Conservation (phyloP, 2,113 vertebrate species). For the Paedocypris sp. region DNA sequence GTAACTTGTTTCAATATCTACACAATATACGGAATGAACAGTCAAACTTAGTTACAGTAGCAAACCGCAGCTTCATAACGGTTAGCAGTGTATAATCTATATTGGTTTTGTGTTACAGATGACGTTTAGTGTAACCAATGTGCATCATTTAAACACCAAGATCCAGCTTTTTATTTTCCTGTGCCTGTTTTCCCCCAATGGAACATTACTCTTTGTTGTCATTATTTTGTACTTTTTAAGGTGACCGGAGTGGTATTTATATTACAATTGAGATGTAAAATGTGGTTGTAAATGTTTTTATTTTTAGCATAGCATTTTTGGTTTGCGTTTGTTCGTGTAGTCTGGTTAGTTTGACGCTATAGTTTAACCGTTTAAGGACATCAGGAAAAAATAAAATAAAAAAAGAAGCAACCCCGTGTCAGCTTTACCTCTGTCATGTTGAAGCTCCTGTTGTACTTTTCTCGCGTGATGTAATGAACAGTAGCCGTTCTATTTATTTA, state of each 20-base stretch:
- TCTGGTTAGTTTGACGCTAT: slow-evolving; percentile 51
- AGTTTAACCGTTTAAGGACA: slow-evolving; percentile 56
- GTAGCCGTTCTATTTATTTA: slow-evolving; percentile 62
- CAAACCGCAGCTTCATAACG: slow-evolving; percentile 66
- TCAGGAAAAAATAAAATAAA: slow-evolving; percentile 38
- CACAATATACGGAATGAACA: slow-evolving; percentile 72
- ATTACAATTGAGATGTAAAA: slow-evolving; percentile 63
- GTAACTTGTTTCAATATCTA: slow-evolving; percentile 68
- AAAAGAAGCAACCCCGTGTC: slow-evolving; percentile 37
- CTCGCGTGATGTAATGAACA: slow-evolving; percentile 54
- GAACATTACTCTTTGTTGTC: slow-evolving; percentile 41
- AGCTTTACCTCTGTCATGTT: slow-evolving; percentile 40
- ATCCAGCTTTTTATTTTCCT: slow-evolving; percentile 61
- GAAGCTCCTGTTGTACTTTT: slow-evolving; percentile 56
- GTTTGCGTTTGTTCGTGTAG: slow-evolving; percentile 52
- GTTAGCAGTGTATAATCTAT: slow-evolving; percentile 67
- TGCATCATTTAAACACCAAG: slow-evolving; percentile 65
- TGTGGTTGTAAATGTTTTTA: slow-evolving; percentile 67
- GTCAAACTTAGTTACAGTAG: slow-evolving; percentile 71
- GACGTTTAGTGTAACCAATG: slow-evolving; percentile 58
- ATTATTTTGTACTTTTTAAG: not conserved
- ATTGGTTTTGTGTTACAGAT: slow-evolving; percentile 73
- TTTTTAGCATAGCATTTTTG: slow-evolving; percentile 58
- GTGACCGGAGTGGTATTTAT: slow-evolving; percentile 45
- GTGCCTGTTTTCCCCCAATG: slow-evolving; percentile 52